Percentiles rank a stretch among this genome's conserved stretches.
phyloP scores from a whole-genome alignment of 2,113 vertebrate species.

The Phodopus roborovskii region DNA sequence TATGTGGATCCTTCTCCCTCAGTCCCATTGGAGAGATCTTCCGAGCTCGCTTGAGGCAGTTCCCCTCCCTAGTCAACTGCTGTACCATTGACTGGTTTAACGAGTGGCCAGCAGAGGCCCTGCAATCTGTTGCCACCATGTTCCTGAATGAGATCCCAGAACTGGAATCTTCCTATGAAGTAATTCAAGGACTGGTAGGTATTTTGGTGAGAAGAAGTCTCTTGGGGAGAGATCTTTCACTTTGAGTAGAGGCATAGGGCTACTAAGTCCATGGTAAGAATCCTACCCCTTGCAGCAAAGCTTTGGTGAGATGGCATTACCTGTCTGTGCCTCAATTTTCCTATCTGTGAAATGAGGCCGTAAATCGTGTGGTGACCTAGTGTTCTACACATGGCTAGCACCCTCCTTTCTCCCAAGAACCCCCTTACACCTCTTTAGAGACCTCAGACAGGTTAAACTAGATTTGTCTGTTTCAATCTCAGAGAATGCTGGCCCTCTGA shows the following conservation, averaged over 20 bases:
- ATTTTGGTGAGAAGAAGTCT: not conserved
- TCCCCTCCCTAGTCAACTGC: constrained; percentile 95
- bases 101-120: constrained; percentile 93
- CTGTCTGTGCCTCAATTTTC: not conserved
- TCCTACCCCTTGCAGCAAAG: not conserved
- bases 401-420: not conserved
- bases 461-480: not conserved
- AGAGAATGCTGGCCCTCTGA: not conserved
- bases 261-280: not conserved
- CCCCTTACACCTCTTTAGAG: not conserved
- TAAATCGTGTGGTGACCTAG: not conserved
- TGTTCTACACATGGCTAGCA: not conserved
- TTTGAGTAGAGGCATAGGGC: not conserved
- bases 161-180: constrained; percentile 82
- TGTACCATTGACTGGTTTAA: constrained; percentile 97
- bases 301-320: not conserved
- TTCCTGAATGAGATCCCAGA: constrained; percentile 90
- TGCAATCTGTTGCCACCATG: constrained; percentile 90
- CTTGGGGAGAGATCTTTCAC: not conserved
- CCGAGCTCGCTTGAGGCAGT: constrained; percentile 92
- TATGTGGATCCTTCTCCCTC: constrained; percentile 23
- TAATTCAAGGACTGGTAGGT: constrained; percentile 90
- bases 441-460: not conserved
- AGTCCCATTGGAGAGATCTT: constrained; percentile 95
- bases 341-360: not conserved